Evolutionary conservation across 2,888 invertebrate species (phyloP), one percentile per base, ranked within the genome.

Genomic region (Gymnosoma rotundatum): DNA sequence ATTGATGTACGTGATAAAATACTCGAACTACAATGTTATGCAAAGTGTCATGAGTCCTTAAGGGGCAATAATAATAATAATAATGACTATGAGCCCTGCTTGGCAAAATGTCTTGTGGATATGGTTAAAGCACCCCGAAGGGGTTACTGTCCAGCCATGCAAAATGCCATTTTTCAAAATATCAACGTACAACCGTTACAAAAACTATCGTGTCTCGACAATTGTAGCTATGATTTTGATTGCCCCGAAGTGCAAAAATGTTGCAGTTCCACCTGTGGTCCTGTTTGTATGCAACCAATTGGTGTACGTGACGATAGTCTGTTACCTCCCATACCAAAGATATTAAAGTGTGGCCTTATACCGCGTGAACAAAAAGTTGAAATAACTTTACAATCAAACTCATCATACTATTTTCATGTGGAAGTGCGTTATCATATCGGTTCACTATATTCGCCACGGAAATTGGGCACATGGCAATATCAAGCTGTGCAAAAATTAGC

Each of bases 371-470:
- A 87, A 92, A 93, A 87, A 88, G 93, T 90, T 89, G 94, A 92
- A 94, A 95, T 95, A 89, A 92, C 91, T 60, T 88, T 91, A 60
- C 90, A 91, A 86, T 89, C 90, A 16, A 88, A 89, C 86, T 90
- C 89, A 8, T 87, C 87, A 1, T 90, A 88, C 69, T 89, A 89
- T 50, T 90, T 89, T 78, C 89, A 91, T 20, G 91, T 96, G 2
- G 95, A 96, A 90, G 95, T 95, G 87, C 94, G 96, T 73, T 95
- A 95, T 86, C 95, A 95, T 87, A 92, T 95, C 14, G 96, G 96
- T 0, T 94, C 94, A 0, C 93, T 94, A 70, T 96, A 94, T 88
- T 93, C 94, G 61, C 94, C 94, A 83, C 93, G 94, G 0, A 93
- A 94, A 86, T 93, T 96, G 76, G 94, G 95, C 42, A 93, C 94